phyloP scores from a whole-genome alignment of 2,797 vertebrate species.

The Enteromius mattozi region DNA sequence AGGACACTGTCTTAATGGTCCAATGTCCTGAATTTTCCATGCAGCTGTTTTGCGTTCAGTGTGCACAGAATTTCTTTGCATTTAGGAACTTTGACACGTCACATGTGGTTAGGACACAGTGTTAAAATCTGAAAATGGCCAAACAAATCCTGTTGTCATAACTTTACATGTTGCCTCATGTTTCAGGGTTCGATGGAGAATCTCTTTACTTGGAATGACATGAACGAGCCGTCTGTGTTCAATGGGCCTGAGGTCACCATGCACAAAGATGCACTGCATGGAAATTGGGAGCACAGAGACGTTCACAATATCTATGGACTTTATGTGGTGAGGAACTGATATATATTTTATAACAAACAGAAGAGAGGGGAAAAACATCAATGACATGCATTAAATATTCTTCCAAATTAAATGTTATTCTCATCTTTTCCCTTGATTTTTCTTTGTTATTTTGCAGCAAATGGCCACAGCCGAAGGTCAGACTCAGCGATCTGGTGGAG shows the following conservation, averaged over 20 bases:
- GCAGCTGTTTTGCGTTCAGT: background rate
- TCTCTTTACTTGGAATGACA: conserved; percentile 92
- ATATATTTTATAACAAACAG: background rate
- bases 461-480: conserved; percentile 88
- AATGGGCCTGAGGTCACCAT: conserved; percentile 95
- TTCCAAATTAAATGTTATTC: background rate
- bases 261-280: conserved; percentile 91
- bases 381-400: conserved; percentile 48
- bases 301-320: conserved; percentile 92
- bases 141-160: background rate
- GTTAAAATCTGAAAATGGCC: background rate
- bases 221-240: conserved; percentile 95
- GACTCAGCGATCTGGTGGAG: conserved; percentile 85
- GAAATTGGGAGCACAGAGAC: conserved; percentile 90
- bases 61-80: background rate
- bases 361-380: background rate
- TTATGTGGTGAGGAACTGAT: conserved; percentile 86
- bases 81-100: background rate
- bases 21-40: background rate
- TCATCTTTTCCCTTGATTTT: conserved; percentile 58
- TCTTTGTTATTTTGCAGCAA: conserved; percentile 82
- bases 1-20: background rate
- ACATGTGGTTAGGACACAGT: background rate
- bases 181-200: conserved; percentile 87
- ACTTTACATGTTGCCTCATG: background rate